Base-by-base conservation (phyloP, 2,113 vertebrate genomes). In the Calyptomena viridis region DNA sequence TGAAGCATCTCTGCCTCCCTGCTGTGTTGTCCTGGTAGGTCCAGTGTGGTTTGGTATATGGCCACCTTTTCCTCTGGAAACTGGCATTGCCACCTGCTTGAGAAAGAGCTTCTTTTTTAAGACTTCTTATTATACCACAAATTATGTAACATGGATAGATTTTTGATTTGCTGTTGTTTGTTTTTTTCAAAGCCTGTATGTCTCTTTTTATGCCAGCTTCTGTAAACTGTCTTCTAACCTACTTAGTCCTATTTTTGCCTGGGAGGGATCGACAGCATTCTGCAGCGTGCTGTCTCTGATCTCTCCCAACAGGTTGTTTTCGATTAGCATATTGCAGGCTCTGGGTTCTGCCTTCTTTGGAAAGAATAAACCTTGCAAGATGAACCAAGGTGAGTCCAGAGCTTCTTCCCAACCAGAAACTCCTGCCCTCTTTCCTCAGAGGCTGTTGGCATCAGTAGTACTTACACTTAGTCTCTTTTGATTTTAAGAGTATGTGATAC, bases 171-270 rank as follows among this genome's bases (percentile, higher is more conserved):
- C 42, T 50, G 4, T 20, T 44, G 16, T 62, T 46, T 58, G 19
- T 25, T 27, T 47, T 53, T 49, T 85, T 58, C 49, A 2, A 78
- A 87, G 67, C 28, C 31, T 17, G 1, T 53, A 33, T 69, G 10
- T 27, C 21, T 88, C 30, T 84, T 60, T 84, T 81, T 53, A 44
- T 68, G 47, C 33, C 40, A 82, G 77, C 53, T 91, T 95, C 89
- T 74, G 25, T 81, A 74, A 93, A 56, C 68, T 88, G 39, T 64
- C 75, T 88, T 89, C 66, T 64, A 86, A 67, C 44, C 69, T 86
- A 59, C 91, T 94, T 94, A 84, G 66, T 71, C 52, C 50, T 91
- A 3, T 19, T 91, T 96, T 86, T 92, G 90, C 63, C 87, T 93
- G 63, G 68, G 44, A 93, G 90, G 60, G 74, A 71, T 33, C 67